Base-by-base conservation (phyloP, 2,113 vertebrate species). In the Podarcis raffonei region DNA sequence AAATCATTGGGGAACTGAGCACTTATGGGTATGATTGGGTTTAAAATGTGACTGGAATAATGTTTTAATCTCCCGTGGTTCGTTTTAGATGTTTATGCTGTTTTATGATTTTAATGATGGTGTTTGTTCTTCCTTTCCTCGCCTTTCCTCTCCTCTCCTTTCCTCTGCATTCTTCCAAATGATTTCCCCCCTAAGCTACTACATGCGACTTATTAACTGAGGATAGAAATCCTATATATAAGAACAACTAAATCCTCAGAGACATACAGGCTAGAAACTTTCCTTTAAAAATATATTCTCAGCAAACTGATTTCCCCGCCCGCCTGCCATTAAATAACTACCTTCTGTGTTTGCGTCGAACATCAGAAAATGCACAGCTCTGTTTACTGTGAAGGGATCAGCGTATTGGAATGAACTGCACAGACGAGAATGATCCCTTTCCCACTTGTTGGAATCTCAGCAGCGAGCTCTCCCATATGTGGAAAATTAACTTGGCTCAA, bases 401-500 rank as follows among this genome's bases (percentile, higher is more conserved):
- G 42, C 82, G 75, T 90, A 48, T 90, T 48, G n/a, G 32, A 75
- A 76, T 22, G 27, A 77, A 86, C 3, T 7, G n/a, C 48, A 62
- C 18, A 20, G 59, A 42, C 6, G 59, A 6, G 78, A n/a, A 62
- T 0, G 0, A 81, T 91, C 32, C 30, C 59, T 74, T 85, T 89
- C 25, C 84, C 15, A 87, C 59, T 91, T 87, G 25, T 74, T 93
- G 87, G 86, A 80, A 87, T 90, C 59, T 90, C 91, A 90, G 15
- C 27, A 37, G 87, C 75, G 32, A 12, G 90, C 91, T 87, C 91
- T 91, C 86, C 81, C 79, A 90, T 16, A 84, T 25, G 37, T 78
- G 42, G 91, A 87, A 86, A 93, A 94, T 84, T 37, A 90, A 91
- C 90, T 89, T 93, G 85, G 86, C 84, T 91, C 18, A 30, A 53